These are phyloP conservation scores for Platyura marginata DNA, from an alignment of 1,140 invertebrate species.

Conservation along the genomic window DNA sequence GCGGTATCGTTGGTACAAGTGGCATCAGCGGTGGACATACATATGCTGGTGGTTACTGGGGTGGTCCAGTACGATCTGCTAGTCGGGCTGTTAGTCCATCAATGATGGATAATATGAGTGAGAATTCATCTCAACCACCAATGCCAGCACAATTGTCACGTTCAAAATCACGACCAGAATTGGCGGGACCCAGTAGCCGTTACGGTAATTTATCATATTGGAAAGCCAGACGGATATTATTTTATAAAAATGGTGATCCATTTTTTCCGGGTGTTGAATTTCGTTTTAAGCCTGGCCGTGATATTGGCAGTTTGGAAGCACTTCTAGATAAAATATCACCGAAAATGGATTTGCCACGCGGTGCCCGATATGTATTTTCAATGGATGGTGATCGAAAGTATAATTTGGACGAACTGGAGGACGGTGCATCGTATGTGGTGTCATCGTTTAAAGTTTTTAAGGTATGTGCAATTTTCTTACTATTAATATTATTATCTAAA, in stretches of 20 bases:
- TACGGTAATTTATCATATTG: constrained; percentile 71
- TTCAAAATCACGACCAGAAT: constrained; percentile 22
- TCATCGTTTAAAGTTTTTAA: constrained; percentile 85
- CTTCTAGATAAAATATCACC: constrained; percentile 68
- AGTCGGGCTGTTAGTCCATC: constrained; percentile 15
- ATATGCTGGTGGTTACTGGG: neutral
- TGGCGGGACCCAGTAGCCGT: constrained; percentile 24
- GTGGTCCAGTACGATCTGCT: neutral
- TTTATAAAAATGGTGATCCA: constrained; percentile 85
- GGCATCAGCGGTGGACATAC: neutral
- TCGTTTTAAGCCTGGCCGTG: constrained; percentile 70
- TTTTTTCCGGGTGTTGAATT: constrained; percentile 79
- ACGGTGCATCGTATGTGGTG: constrained; percentile 78
- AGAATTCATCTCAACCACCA: constrained; percentile 21
- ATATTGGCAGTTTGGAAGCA: constrained; percentile 71
- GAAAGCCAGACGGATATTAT: constrained; percentile 67
- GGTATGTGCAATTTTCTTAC: too few species aligned
- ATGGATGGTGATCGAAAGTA: constrained; percentile 74
- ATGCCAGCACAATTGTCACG: constrained; percentile 16
- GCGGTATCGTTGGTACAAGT: neutral
- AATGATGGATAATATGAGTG: constrained; percentile 21
- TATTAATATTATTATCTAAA: too few species aligned
- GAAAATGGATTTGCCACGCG: constrained; percentile 60
- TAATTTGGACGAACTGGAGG: constrained; percentile 68
- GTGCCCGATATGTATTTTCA: constrained; percentile 77